Base-by-base conservation (phyloP, 2,888 invertebrate genomes). In the Eristalinus aeneus region DNA sequence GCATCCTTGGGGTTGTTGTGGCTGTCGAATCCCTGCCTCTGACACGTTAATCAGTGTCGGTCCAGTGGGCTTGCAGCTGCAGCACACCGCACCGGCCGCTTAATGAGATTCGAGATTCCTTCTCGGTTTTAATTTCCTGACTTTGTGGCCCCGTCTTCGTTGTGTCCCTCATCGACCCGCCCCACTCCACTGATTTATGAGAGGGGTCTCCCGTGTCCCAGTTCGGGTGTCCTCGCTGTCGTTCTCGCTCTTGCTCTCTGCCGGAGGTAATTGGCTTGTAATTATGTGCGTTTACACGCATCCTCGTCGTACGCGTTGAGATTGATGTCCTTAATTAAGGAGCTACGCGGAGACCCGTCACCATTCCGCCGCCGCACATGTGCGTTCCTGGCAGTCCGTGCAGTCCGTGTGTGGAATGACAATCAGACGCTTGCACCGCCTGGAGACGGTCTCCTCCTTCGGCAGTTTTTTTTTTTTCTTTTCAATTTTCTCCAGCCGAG, bases 31-130 rank as follows among this genome's bases (percentile, higher is more conserved):
- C 86, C 82, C 82, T 86, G 86, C 63, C 78, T 72, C 87, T 87
- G 87, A 87, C 87, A 87, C 87, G 87, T 87, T 87, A 87, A 87
- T 87, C 87, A 87, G 87, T 83, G 82, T 87, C 87, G 78, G 87
- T 87, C 83, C 75, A 78, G 69, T 83, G 53, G 36, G 65, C 81
- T 6, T 82, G 86, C 86, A 86, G 85, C 85, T 86, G 85, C 85
- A 85, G 12, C 68, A 9, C 16, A 16, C 67, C 27, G n/a, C 64
- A 71, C n/a, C 65, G 85, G 85, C 71, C 74, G 46, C 61, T 81
- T 86, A 86, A 86, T 86, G 86, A 86, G 86, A 86, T 86, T 84
- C 58, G 16, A 46, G 39, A 46, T 46, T 16, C 74, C 58, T 39
- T 39, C 46, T 68, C 20, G 61, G 69, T 86, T 86, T 86, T 86